Conservation (phyloP, 37 sponge, comb jelly and placozoan genomes). For the Amphimedon queenslandica region DNA sequence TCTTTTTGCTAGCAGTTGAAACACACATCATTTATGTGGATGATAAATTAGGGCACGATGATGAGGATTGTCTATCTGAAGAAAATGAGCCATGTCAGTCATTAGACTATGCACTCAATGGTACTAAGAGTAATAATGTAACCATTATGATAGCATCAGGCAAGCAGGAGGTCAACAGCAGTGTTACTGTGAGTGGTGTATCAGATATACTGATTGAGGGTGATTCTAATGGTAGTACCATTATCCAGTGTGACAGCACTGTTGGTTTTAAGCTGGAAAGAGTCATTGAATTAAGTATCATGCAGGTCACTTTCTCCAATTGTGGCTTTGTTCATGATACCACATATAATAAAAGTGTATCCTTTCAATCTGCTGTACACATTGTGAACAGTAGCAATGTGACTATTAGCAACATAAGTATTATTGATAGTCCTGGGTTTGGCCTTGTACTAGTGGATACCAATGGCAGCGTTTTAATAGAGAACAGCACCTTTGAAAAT, state of each 20-base stretch:
- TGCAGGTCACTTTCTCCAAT: neutral
- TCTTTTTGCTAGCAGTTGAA: no score
- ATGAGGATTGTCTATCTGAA: neutral
- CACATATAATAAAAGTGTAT: neutral
- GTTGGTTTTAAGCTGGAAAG: neutral
- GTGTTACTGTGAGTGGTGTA: neutral
- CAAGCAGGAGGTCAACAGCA: neutral
- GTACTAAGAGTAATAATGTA: neutral
- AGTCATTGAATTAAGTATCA: neutral
- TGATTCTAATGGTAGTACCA: neutral
- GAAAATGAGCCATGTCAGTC: neutral
- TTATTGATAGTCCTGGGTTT: neutral
- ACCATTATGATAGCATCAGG: neutral
- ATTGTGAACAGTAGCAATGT: conserved; percentile 13
- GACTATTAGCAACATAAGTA: neutral
- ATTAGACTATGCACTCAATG: neutral
- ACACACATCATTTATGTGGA: neutral
- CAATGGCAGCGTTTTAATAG: neutral
- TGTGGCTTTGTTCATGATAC: conserved; percentile 4
- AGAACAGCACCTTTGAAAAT: neutral
- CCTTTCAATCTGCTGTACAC: conserved; percentile 5
- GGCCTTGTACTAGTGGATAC: conserved; percentile 15
- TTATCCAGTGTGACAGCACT: neutral
- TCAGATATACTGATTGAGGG: neutral
- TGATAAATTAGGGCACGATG: neutral